Percentiles rank a stretch among this genome's conserved stretches.
phyloP scores from a whole-genome alignment of 2,888 invertebrate genomes.

The Drosophila demipolita region DNA sequence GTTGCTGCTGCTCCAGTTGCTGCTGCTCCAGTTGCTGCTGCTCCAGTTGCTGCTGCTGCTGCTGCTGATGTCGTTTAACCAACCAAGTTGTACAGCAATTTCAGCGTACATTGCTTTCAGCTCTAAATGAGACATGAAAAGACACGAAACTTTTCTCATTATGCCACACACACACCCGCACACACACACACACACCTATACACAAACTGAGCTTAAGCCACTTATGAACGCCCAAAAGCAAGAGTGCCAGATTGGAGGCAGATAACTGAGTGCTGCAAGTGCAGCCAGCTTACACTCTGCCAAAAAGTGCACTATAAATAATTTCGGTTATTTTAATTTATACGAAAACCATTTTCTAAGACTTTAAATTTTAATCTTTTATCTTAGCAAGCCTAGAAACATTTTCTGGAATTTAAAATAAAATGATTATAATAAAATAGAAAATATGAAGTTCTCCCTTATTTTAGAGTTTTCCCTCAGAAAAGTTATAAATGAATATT shows the following conservation, averaged over 20 bases:
- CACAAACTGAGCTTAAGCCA: conserved; percentile 49
- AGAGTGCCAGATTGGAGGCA: conserved; percentile 31
- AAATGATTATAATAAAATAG: no score
- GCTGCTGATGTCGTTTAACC: conserved; percentile 47
- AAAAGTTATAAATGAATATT: no score
- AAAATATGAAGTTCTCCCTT: no score
- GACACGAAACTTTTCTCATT: conserved; percentile 84
- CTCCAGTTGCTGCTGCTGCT: conserved; percentile 1
- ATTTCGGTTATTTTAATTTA: no score
- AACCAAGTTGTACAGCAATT: conserved; percentile 52
- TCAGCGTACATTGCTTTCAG: conserved; percentile 61
- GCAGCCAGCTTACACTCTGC: conserved; percentile 16
- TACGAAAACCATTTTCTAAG: no score
- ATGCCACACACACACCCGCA: conserved; percentile 58
- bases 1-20: conserved; percentile 2
- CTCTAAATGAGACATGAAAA: conserved; percentile 80
- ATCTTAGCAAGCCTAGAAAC: no score
- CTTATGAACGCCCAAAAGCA: conserved; percentile 53
- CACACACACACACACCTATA: conserved; percentile 19
- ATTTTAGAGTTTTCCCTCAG: no score
- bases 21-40: conserved; percentile 9
- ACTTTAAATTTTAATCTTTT: no score
- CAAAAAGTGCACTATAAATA: background rate
- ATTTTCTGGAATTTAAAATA: no score
- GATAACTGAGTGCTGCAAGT: conserved; percentile 17